Percentiles rank a stretch among this genome's conserved stretches.
Conservation (phyloP, 2,113 vertebrate species). For the Columbina picui region DNA sequence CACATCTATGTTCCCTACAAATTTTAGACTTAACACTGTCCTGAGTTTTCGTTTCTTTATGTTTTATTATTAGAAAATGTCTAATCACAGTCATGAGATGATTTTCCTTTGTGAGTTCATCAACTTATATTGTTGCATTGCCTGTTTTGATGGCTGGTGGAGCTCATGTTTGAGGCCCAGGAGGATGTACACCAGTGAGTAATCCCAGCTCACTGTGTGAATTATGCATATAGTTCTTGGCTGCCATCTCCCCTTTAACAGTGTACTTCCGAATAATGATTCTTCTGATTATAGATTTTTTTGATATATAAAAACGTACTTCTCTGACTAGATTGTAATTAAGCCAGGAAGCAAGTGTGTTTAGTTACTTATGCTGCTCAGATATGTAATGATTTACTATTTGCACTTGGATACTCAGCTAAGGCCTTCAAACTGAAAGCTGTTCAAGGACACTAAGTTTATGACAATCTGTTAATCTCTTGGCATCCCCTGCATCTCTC, state of each 20-base stretch:
- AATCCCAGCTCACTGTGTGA: slow-evolving; percentile 24
- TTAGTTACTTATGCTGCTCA: neutral
- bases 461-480: neutral
- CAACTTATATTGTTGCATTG: slow-evolving; percentile 38
- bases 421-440: neutral
- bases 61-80: slow-evolving; percentile 52
- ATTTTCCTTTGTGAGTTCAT: slow-evolving; percentile 56
- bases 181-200: slow-evolving; percentile 54
- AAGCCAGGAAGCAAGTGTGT: slow-evolving; percentile 20
- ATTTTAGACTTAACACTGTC: neutral
- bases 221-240: slow-evolving; percentile 27
- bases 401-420: slow-evolving; percentile 1
- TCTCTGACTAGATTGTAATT: slow-evolving; percentile 17
- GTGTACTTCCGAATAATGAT: slow-evolving; percentile 6
- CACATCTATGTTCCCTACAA: neutral
- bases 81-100: slow-evolving; percentile 36
- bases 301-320: slow-evolving; percentile 20
- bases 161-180: slow-evolving; percentile 19
- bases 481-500: neutral
- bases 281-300: slow-evolving; percentile 38
- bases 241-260: slow-evolving; percentile 15
- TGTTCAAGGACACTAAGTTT: neutral
- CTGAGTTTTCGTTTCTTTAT: slow-evolving; percentile 25
- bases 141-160: slow-evolving; percentile 11
- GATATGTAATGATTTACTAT: slow-evolving; percentile 3